These are phyloP conservation scores for Hydractinia symbiolongicarpus DNA, from an alignment of 30 jellyfish, hydroid and myxozoan species.

Conservation along the genomic window DNA sequence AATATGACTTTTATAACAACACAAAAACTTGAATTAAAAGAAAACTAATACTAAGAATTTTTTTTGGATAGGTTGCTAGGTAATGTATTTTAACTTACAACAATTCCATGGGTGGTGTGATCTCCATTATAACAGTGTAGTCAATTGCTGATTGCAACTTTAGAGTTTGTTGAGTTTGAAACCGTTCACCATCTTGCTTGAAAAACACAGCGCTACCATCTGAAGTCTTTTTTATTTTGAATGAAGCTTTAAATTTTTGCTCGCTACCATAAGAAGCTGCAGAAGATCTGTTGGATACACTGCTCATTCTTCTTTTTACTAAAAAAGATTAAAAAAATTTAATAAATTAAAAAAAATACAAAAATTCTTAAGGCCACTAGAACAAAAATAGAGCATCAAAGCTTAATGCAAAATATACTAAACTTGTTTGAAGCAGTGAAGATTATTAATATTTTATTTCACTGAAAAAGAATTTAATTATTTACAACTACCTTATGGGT, in stretches of 20 bases:
- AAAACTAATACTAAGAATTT: no score
- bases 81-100: background rate
- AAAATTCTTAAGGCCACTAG: background rate
- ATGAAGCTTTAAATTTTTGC: conserved; percentile 47
- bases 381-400: no score
- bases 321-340: background rate
- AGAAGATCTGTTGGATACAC: conserved; percentile 12
- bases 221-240: conserved; percentile 45
- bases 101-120: conserved; percentile 67
- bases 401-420: no score
- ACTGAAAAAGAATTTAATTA: no score
- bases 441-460: no score
- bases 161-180: conserved; percentile 53
- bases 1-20: no score
- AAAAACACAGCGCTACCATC: conserved; percentile 68
- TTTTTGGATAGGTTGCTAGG: no score
- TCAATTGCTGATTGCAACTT: conserved; percentile 53
- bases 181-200: conserved; percentile 91
- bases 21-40: no score
- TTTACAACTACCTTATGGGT: no score
- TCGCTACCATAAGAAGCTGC: conserved; percentile 38
- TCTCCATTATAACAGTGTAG: conserved; percentile 67
- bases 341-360: background rate
- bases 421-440: no score
- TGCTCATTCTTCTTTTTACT: conserved; percentile 3